A percentile compares a stretch with the other conserved stretches of the same genome.
Evolutionary conservation across 2,113 vertebrate species (phyloP).

Genomic region (Psilopsiagon aurifrons): DNA sequence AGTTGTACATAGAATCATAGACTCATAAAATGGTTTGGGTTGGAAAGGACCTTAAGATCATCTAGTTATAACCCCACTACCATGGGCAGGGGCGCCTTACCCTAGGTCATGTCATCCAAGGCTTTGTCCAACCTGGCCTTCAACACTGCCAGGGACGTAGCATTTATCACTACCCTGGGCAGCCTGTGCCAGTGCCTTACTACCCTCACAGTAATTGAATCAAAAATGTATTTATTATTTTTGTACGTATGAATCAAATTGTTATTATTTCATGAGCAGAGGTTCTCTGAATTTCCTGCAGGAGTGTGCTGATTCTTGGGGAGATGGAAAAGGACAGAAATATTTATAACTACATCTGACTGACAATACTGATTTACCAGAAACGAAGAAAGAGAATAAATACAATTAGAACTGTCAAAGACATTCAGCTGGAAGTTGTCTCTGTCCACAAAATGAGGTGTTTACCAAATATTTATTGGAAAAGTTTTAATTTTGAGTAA

Average conservation of each 20-base stretch:
- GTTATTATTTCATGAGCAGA: background rate
- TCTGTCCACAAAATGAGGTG: background rate
- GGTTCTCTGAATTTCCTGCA: background rate
- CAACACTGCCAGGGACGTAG: background rate
- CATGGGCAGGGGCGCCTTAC: background rate
- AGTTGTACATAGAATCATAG: background rate
- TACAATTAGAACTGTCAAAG: background rate
- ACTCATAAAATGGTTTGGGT: background rate
- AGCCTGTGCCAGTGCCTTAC: background rate
- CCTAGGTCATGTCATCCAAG: background rate
- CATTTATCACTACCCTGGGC: background rate
- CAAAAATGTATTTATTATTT: background rate
- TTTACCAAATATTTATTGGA: background rate
- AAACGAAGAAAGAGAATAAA: background rate
- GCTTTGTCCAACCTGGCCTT: background rate
- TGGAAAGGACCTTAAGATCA: background rate
- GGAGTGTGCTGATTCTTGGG: background rate
- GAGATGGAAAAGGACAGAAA: background rate
- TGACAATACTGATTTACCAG: background rate
- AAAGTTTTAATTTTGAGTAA: background rate
- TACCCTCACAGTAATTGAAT: background rate
- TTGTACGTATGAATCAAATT: background rate
- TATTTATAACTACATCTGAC: background rate
- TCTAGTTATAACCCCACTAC: background rate
- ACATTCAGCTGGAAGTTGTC: background rate